phyloP scores from a whole-genome alignment of 2,797 vertebrate species.

The Microctenopoma lineatum region DNA sequence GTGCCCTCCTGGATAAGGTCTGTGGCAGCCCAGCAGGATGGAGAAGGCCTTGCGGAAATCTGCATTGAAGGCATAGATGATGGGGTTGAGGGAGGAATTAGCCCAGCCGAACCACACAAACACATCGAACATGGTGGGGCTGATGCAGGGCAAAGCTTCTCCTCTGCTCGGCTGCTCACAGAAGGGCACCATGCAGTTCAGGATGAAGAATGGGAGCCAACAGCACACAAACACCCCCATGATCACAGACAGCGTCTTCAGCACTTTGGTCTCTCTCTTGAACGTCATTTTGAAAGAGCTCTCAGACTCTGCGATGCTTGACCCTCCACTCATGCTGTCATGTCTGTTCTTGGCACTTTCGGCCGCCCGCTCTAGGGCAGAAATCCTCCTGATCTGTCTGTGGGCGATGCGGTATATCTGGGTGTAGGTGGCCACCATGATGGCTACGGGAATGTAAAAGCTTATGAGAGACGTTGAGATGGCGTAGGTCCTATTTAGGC shows the following conservation, averaged over 20 bases:
- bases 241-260: constrained; percentile 97
- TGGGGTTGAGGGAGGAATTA: constrained; percentile 98
- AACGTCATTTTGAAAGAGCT: constrained; percentile 98
- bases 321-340: constrained; percentile 86
- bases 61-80: constrained; percentile 99
- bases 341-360: constrained; percentile 97
- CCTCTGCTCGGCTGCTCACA: constrained; percentile 86
- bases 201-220: constrained; percentile 97
- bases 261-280: constrained; percentile 97
- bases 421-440: constrained; percentile 99
- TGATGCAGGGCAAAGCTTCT: constrained; percentile 91
- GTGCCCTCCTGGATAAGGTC: constrained; percentile 89
- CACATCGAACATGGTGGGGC: constrained; percentile 94
- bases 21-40: constrained; percentile 94
- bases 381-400: constrained; percentile 95
- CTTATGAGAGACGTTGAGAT: constrained; percentile 99
- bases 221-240: constrained; percentile 99
- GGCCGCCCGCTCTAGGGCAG: constrained; percentile 94
- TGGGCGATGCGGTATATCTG: constrained; percentile 98
- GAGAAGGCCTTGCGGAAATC: constrained; percentile 99
- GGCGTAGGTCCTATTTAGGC: constrained; percentile 96
- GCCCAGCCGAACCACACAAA: constrained; percentile 99
- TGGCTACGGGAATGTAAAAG: constrained; percentile 98
- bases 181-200: constrained; percentile 99
- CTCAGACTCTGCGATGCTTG: constrained; percentile 88